A percentile compares a stretch with the other conserved stretches of the same genome.
Evolutionary conservation across 2,888 invertebrate genomes (phyloP).

Genomic region (Cyclophora albipunctata): DNA sequence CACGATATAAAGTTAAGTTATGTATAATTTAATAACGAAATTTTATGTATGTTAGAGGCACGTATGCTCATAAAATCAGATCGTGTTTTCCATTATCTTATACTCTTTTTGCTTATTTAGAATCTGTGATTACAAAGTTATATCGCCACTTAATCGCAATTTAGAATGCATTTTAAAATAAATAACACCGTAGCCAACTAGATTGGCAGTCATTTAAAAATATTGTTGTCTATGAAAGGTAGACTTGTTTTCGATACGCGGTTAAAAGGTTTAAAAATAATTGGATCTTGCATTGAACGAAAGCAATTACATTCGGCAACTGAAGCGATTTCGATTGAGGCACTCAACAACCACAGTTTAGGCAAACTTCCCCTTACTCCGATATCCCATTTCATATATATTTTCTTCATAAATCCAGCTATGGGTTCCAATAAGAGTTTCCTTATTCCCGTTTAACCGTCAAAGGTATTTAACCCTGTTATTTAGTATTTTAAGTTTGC

Average conservation of each 20-base stretch:
- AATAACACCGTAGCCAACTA: constrained; percentile 6
- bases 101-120: constrained; percentile 1
- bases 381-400: constrained; percentile 37
- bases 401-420: constrained; percentile 50
- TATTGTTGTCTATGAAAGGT: constrained; percentile 52
- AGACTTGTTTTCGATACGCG: constrained; percentile 33
- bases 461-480: constrained; percentile 29
- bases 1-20: too few relatives aligned
- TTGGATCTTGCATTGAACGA: constrained; percentile 63
- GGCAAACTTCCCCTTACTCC: constrained; percentile 49
- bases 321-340: constrained; percentile 55
- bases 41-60: constrained; percentile 16
- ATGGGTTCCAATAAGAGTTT: constrained; percentile 46
- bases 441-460: constrained; percentile 46
- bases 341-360: constrained; percentile 52
- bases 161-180: constrained; percentile 1
- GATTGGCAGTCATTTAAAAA: constrained; percentile 35
- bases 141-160: not conserved
- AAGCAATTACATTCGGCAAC: constrained; percentile 65
- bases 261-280: constrained; percentile 64
- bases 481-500: constrained; percentile 15
- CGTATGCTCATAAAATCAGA: constrained; percentile 15
- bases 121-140: constrained; percentile 7
- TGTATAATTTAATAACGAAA: too few relatives aligned
- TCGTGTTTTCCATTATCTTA: not conserved